Percentiles rank a stretch among this genome's conserved stretches.
Conservation (phyloP, 1,140 invertebrate genomes). For the Hypsibius dujardini region DNA sequence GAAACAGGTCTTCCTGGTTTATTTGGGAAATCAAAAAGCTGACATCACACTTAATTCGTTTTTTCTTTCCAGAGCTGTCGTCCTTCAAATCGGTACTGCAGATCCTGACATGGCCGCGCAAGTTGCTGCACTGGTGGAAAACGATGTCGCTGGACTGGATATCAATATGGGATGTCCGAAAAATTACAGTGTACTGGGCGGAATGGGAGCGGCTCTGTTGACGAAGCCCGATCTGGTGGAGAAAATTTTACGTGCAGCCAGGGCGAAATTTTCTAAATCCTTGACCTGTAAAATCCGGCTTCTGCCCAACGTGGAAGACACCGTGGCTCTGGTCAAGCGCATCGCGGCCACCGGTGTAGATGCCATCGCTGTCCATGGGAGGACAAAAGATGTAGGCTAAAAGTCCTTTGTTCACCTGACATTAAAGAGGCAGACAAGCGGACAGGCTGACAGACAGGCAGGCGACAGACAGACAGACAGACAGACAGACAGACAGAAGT, state of each 20-base stretch:
- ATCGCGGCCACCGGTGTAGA: slow-evolving; percentile 66
- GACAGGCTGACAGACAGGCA: no score
- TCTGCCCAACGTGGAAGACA: slow-evolving; percentile 47
- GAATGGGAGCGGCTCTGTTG: slow-evolving; percentile 67
- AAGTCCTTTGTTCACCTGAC: no score
- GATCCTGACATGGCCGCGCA: slow-evolving; percentile 61
- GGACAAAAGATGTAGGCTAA: slow-evolving; percentile 45
- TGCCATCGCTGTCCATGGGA: slow-evolving; percentile 80
- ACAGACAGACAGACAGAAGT: not conserved
- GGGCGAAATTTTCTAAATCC: slow-evolving; percentile 46
- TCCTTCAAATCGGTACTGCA: slow-evolving; percentile 86
- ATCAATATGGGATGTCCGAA: slow-evolving; percentile 99
- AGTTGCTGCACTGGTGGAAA: slow-evolving; percentile 38
- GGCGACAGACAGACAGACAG: no score
- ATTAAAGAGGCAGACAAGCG: slow-evolving; percentile 16
- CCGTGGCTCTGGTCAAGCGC: slow-evolving; percentile 52
- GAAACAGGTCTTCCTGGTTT: no score
- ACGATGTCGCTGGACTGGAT: slow-evolving; percentile 84
- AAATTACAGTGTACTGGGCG: slow-evolving; percentile 84
- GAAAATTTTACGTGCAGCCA: slow-evolving; percentile 40
- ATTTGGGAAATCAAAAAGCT: no score
- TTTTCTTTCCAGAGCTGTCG: slow-evolving; percentile 51
- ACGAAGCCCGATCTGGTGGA: slow-evolving; percentile 38
- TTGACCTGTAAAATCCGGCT: slow-evolving; percentile 90
- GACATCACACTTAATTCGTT: no score